Evolutionary conservation across 1,140 invertebrate genomes (phyloP).

Genomic region (Drosophila funebris): DNA sequence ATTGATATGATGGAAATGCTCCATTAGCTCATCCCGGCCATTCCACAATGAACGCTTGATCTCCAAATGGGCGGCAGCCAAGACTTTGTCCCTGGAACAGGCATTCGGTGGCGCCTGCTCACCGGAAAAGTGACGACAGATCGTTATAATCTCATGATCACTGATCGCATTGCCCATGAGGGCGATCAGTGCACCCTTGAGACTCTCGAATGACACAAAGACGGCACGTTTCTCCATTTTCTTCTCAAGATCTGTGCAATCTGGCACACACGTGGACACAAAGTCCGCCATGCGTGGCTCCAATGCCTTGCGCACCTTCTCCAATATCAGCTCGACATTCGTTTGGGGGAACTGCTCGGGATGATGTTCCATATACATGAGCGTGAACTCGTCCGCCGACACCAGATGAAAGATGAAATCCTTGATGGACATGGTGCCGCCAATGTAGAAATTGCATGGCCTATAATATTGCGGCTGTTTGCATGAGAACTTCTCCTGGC

Average conservation of each 20-base stretch:
- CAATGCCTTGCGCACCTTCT: conserved; percentile 87
- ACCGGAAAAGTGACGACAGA: conserved; percentile 87
- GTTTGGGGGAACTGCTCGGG: conserved; percentile 89
- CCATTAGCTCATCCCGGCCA: conserved; percentile 87
- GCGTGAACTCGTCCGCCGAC: conserved; percentile 93
- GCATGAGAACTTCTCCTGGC: conserved; percentile 88
- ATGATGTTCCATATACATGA: conserved; percentile 93
- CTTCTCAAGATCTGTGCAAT: conserved; percentile 48
- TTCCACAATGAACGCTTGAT: conserved; percentile 89
- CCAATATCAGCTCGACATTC: conserved; percentile 88
- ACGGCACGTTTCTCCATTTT: conserved; percentile 45
- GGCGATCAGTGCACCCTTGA: conserved; percentile 86
- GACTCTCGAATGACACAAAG: conserved; percentile 83
- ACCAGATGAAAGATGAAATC: conserved; percentile 90
- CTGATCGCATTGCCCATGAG: conserved; percentile 87
- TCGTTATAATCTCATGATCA: conserved; percentile 91
- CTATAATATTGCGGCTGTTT: conserved; percentile 90
- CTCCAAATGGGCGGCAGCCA: conserved; percentile 87
- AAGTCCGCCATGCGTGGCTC: conserved; percentile 72
- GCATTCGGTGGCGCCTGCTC: conserved; percentile 83
- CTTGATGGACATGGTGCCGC: conserved; percentile 89
- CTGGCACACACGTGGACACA: conserved; percentile 43
- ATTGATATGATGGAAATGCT: conserved; percentile 88
- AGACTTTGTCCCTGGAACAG: conserved; percentile 77
- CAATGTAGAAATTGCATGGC: conserved; percentile 92